Evolutionary conservation across 1,140 invertebrate genomes (phyloP), one percentile per base, ranked within the genome.

Genomic region (Capitella teleta): DNA sequence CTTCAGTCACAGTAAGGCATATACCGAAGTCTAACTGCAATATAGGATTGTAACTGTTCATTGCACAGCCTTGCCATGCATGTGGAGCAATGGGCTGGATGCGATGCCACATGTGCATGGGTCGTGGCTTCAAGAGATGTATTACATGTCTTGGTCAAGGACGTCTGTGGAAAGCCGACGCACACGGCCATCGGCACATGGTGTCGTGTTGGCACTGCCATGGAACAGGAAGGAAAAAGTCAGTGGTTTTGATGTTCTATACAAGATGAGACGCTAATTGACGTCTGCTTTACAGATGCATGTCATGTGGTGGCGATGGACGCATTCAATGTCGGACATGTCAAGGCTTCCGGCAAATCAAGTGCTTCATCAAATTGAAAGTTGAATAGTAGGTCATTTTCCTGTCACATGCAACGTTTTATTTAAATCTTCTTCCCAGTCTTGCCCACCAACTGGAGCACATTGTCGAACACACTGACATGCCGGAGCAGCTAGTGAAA

Each of bases 311-410:
- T 48, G 71, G 75, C 6, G 75, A 75, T 53, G 76, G 76, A 5
- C 63, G 71, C 24, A 61, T 72, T 3, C 56, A 61, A 2, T 77
- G 76, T 57, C 63, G 65, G 14, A 60, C 66, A 8, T 77, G 76
- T 58, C 67, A 73, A 40, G 66, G 73, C 19, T 70, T 68, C 54
- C 74, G 74, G 5, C 74, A 76, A 44, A 66, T 77, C 26, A 71
- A 71, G 46, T 77, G 74, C 55, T 77, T 63, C 57, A 75, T 77
- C 45, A 71, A 69, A 30, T 60, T 77, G 28, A 75, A 71, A 25
- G 62, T 77, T 34, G 73, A 70, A 30, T 77, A 75, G 76, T 75
- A 55, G 56, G 56, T 54, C n/a, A n/a, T n/a, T n/a, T n/a, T n/a
- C n/a, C n/a, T n/a, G n/a, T n/a, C n/a, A n/a, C n/a, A n/a, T n/a